Percentiles rank a stretch among this genome's conserved stretches.
Conservation (phyloP, 2,888 invertebrate genomes). For the Athalia circularis region DNA sequence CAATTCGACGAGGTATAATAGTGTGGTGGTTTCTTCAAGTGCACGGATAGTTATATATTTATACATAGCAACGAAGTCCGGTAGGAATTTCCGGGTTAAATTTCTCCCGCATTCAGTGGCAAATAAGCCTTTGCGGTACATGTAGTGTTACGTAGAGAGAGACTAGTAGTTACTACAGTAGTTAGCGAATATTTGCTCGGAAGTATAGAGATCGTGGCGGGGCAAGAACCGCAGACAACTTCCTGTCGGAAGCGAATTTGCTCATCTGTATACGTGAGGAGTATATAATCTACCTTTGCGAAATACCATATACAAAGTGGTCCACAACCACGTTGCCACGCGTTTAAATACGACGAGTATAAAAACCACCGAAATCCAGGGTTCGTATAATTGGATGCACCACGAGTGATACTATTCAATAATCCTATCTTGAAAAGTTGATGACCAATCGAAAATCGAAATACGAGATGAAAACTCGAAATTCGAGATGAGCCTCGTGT, state of each 20-base stretch:
- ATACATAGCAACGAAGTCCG: background rate
- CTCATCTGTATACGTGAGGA: conserved; percentile 1
- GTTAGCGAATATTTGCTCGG: conserved; percentile 35
- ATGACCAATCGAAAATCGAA: too few relatives aligned
- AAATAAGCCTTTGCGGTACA: conserved; percentile 16
- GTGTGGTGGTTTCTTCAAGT: background rate
- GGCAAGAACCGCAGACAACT: conserved; percentile 33
- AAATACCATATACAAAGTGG: too few relatives aligned
- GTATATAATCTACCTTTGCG: background rate
- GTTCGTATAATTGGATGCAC: too few relatives aligned
- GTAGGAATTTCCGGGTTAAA: conserved; percentile 10
- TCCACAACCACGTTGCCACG: too few relatives aligned
- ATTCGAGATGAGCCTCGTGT: too few relatives aligned
- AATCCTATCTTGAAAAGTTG: too few relatives aligned
- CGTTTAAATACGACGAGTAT: too few relatives aligned
- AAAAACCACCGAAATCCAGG: too few relatives aligned
- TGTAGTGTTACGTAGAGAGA: background rate
- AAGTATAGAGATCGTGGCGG: conserved; percentile 33
- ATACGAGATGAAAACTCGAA: too few relatives aligned
- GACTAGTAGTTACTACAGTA: conserved; percentile 28
- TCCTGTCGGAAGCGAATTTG: conserved; percentile 23
- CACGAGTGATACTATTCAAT: too few relatives aligned
- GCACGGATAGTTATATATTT: too few relatives aligned
- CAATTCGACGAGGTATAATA: background rate
- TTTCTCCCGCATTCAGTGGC: conserved; percentile 19